Conservation (phyloP, 2,113 vertebrate species). For the Laterallus jamaicensis region DNA sequence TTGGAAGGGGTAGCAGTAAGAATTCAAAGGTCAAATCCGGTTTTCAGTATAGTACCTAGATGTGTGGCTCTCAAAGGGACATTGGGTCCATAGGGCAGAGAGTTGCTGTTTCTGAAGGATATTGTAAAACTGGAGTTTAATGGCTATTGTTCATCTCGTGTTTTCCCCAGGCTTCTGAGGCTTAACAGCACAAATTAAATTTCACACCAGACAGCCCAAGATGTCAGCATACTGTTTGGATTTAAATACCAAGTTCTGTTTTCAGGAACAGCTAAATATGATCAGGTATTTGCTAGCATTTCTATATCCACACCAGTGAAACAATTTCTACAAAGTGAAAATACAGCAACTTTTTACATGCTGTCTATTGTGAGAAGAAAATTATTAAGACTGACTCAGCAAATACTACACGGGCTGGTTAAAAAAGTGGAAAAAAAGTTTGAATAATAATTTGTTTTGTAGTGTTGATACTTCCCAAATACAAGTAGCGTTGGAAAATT, state of each 20-base stretch:
- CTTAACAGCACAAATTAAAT: slow-evolving; percentile 62
- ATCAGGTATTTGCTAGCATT: not conserved
- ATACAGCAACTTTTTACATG: not conserved
- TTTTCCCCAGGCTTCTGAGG: slow-evolving; percentile 45
- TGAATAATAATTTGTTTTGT: not conserved
- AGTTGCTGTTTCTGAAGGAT: not conserved
- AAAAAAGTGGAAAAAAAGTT: not conserved
- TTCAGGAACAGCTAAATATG: slow-evolving; percentile 17
- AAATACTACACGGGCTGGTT: not conserved
- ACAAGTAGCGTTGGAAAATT: not conserved
- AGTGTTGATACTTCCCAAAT: not conserved
- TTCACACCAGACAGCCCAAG: slow-evolving; percentile 59
- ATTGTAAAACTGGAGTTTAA: slow-evolving; percentile 32
- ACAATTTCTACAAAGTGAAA: not conserved
- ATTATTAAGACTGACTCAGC: slow-evolving; percentile 45
- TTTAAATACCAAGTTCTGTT: slow-evolving; percentile 55
- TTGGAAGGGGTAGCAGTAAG: not conserved
- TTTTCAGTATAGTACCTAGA: not conserved
- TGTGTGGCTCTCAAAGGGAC: not conserved
- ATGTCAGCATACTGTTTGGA: slow-evolving; percentile 40
- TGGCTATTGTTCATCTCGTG: slow-evolving; percentile 31
- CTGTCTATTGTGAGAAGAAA: slow-evolving; percentile 31
- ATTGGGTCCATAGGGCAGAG: not conserved
- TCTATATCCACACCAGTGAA: not conserved
- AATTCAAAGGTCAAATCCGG: not conserved